phyloP scores from a whole-genome alignment of 92 coral and sea anemone genomes.

The Umimayanthus chanpuru region DNA sequence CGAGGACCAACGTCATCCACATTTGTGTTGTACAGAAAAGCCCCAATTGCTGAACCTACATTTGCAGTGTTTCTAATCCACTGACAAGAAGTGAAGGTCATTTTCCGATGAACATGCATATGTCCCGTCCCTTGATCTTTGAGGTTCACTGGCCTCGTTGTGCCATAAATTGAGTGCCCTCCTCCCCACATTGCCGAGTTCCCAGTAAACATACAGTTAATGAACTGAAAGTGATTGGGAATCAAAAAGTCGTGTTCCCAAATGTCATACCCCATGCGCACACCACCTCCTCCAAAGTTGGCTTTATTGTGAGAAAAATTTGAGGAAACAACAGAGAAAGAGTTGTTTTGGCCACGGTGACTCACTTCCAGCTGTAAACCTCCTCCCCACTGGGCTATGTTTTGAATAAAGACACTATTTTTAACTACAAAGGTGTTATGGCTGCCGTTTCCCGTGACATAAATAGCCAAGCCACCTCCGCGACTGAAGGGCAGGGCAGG shows the following conservation, averaged over 20 bases:
- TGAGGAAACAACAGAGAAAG: constrained; percentile 37
- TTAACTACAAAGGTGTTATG: constrained; percentile 63
- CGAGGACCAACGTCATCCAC: constrained; percentile 82
- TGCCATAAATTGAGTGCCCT: constrained; percentile 64
- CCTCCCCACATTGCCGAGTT: constrained; percentile 76
- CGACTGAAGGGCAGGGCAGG: constrained; percentile 69
- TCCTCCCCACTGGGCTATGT: constrained; percentile 88
- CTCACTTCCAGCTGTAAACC: constrained; percentile 69
- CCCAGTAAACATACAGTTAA: constrained; percentile 40
- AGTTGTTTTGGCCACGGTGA: constrained; percentile 54
- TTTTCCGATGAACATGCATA: constrained; percentile 37
- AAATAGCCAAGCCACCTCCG: constrained; percentile 88
- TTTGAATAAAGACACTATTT: constrained; percentile 53
- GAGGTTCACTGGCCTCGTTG: constrained; percentile 54
- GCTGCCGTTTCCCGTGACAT: constrained; percentile 70
- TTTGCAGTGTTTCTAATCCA: constrained; percentile 67
- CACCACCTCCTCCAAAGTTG: constrained; percentile 78
- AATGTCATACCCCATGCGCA: constrained; percentile 63
- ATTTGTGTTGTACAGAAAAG: constrained; percentile 74
- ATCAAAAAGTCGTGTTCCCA: constrained; percentile 28
- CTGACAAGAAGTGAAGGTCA: constrained; percentile 54
- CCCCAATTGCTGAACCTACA: constrained; percentile 88
- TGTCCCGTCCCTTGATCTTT: constrained; percentile 4
- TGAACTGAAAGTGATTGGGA: constrained; percentile 46
- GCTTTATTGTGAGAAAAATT: constrained; percentile 60